phyloP scores from a whole-genome alignment of 2,888 invertebrate species.

The Leptura quadrifasciata region DNA sequence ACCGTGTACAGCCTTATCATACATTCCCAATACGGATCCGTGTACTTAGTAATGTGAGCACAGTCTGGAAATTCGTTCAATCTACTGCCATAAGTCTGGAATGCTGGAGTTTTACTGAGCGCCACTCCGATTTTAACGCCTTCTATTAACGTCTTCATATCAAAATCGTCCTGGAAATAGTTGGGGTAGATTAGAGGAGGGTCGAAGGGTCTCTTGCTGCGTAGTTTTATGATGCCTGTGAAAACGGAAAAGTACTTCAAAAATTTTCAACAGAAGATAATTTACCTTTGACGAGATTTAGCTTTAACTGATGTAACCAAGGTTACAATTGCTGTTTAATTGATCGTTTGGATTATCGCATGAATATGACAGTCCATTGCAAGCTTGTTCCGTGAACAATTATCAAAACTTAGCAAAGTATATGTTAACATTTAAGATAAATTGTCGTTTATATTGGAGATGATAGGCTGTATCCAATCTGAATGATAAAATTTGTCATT shows the following conservation, averaged over 20 bases:
- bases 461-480: too few relatives aligned
- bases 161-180: conserved; percentile 88
- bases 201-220: conserved; percentile 89
- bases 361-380: too few relatives aligned
- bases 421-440: too few relatives aligned
- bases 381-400: too few relatives aligned
- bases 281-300: too few relatives aligned
- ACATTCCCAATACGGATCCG: conserved; percentile 90
- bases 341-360: too few relatives aligned
- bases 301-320: too few relatives aligned
- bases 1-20: conserved; percentile 89
- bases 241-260: conserved; percentile 20
- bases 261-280: too few relatives aligned
- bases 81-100: conserved; percentile 83
- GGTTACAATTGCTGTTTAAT: too few relatives aligned
- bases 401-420: too few relatives aligned
- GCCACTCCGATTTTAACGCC: conserved; percentile 90
- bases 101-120: conserved; percentile 86
- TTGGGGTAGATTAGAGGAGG: conserved; percentile 95
- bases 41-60: conserved; percentile 79
- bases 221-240: conserved; percentile 79
- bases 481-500: too few relatives aligned
- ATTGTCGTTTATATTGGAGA: background rate
- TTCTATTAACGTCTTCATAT: conserved; percentile 87
- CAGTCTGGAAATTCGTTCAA: conserved; percentile 89